A percentile compares a stretch with the other conserved stretches of the same genome.
phyloP scores from a whole-genome alignment of 2,888 invertebrate genomes.

The Marasmarcha lunaedactyla region DNA sequence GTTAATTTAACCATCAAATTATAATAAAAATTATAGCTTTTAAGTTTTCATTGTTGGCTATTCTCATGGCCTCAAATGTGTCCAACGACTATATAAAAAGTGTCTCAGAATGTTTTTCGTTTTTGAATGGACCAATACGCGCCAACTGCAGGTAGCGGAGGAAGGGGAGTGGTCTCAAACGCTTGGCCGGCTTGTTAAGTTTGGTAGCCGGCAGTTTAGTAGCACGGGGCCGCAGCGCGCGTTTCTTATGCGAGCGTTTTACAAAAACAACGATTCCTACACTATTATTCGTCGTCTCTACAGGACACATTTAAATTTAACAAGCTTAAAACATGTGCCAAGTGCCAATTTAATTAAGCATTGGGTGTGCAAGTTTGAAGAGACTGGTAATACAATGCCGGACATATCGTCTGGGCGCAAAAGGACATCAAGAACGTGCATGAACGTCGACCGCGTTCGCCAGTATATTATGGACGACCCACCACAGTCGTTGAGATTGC shows the following conservation, averaged over 20 bases:
- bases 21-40: no score
- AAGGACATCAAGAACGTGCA: constrained; percentile 20
- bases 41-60: no score
- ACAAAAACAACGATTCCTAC: constrained; percentile 14
- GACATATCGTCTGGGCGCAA: constrained; percentile 17
- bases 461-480: constrained; percentile 16
- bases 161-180: constrained; percentile 9
- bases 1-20: no score
- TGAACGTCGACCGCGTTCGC: constrained; percentile 18
- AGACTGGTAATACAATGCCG: constrained; percentile 20
- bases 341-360: constrained; percentile 19
- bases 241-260: constrained; percentile 15
- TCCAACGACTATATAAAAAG: no score
- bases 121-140: constrained; percentile 3
- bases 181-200: constrained; percentile 10
- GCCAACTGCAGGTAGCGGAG: constrained; percentile 9
- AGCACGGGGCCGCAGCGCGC: constrained; percentile 15
- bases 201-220: constrained; percentile 13
- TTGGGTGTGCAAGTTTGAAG: constrained; percentile 20
- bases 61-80: no score
- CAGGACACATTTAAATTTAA: constrained; percentile 15
- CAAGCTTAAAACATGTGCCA: constrained; percentile 11
- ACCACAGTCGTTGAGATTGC: constrained; percentile 12
- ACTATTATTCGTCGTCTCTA: constrained; percentile 13
- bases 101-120: constrained; percentile 13